Percentiles rank a stretch among this genome's conserved stretches.
Conservation (phyloP, 2,113 vertebrate genomes). For the Heterotilapia buettikoferi region DNA sequence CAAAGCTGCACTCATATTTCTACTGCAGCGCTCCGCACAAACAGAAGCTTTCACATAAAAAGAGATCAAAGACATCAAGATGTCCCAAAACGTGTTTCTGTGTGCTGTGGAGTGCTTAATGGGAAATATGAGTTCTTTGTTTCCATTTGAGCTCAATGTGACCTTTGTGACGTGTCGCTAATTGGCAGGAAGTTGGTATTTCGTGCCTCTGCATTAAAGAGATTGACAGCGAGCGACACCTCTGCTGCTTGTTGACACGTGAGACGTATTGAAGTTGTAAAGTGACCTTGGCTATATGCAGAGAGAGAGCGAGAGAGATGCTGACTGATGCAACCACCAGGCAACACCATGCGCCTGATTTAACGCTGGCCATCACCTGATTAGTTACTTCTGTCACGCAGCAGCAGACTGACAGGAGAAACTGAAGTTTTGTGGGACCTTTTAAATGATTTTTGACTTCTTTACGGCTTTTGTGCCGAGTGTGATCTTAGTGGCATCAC, state of each 20-base stretch:
- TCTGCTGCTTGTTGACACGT: constrained; percentile 2
- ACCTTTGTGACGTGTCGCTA: neutral
- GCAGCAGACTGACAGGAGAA: neutral
- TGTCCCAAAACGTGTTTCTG: neutral
- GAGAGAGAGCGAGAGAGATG: neutral
- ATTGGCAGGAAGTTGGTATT: neutral
- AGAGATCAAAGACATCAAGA: neutral
- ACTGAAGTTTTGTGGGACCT: neutral
- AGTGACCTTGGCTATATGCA: constrained; percentile 35
- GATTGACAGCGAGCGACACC: neutral
- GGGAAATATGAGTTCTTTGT: neutral
- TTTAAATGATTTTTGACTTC: neutral
- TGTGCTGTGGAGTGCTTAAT: neutral
- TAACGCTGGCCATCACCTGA: neutral
- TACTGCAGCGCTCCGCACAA: neutral
- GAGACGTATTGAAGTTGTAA: neutral
- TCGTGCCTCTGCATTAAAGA: constrained; percentile 1
- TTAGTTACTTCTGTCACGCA: neutral
- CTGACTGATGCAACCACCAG: constrained; percentile 33
- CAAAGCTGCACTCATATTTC: rapidly evolving
- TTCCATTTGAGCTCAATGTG: neutral
- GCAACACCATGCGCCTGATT: neutral
- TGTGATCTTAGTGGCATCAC: neutral
- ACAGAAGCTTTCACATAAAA: neutral
- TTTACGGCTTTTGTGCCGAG: no score